Evolutionary conservation across 2,113 vertebrate species (phyloP).

Genomic region (Ictidomys tridecemlineatus): DNA sequence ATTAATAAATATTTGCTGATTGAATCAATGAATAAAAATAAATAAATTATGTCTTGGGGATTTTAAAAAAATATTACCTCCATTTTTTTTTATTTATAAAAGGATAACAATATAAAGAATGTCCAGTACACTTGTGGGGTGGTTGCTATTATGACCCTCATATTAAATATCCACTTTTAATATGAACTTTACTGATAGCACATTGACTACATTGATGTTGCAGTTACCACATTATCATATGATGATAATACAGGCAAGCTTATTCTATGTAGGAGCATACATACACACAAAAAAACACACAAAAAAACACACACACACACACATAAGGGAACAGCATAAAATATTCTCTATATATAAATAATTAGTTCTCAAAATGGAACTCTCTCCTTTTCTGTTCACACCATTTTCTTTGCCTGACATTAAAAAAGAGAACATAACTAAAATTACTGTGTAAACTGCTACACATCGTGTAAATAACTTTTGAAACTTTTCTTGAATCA

Average conservation of each 20-base stretch:
- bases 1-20: neutral
- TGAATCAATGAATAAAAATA: neutral
- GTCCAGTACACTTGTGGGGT: neutral
- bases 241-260: neutral
- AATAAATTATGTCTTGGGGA: neutral
- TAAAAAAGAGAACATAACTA: neutral
- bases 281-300: neutral
- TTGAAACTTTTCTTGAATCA: neutral
- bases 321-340: neutral
- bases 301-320: accelerated
- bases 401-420: neutral
- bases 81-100: neutral
- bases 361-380: neutral
- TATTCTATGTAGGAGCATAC: accelerated
- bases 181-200: neutral
- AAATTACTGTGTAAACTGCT: neutral
- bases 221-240: neutral
- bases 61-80: neutral
- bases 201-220: neutral
- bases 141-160: neutral
- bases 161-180: neutral
- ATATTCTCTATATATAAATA: neutral
- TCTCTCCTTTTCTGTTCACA: neutral
- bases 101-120: neutral
- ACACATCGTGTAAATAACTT: neutral